phyloP scores from a whole-genome alignment of 2,888 invertebrate species.

The Campoletis raptor region DNA sequence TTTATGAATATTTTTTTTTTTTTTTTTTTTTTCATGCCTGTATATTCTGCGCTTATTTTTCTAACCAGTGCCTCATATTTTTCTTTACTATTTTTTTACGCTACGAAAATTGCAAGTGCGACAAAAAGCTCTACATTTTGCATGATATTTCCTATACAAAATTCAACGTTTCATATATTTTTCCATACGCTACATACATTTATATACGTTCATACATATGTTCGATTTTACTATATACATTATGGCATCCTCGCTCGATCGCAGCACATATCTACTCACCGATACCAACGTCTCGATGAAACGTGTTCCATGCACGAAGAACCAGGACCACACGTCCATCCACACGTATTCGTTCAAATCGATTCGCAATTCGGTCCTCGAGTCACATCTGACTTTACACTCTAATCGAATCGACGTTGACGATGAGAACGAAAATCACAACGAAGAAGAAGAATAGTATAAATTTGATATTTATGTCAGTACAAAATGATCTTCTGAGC shows the following conservation, averaged over 20 bases:
- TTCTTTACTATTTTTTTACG: background rate
- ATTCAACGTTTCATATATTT: constrained; percentile 6
- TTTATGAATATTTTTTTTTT: background rate
- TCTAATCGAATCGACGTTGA: constrained; percentile 68
- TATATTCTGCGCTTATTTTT: background rate
- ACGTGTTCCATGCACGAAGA: constrained; percentile 51
- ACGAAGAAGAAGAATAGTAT: constrained; percentile 26
- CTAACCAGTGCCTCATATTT: constrained; percentile 16
- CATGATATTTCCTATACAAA: background rate
- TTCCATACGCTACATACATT: background rate
- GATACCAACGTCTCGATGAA: constrained; percentile 46
- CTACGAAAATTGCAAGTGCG: background rate
- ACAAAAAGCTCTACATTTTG: background rate
- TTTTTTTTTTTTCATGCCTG: background rate
- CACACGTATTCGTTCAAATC: constrained; percentile 58
- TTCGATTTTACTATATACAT: constrained; percentile 42
- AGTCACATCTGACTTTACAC: constrained; percentile 67
- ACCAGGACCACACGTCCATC: constrained; percentile 44
- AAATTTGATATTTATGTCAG: background rate
- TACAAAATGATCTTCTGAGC: background rate
- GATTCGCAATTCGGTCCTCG: constrained; percentile 66
- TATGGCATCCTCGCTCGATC: constrained; percentile 15
- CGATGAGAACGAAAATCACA: constrained; percentile 39
- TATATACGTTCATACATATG: background rate
- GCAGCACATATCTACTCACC: constrained; percentile 21